Conservation (phyloP, 2,113 vertebrate genomes). For the Tympanuchus pallidicinctus region DNA sequence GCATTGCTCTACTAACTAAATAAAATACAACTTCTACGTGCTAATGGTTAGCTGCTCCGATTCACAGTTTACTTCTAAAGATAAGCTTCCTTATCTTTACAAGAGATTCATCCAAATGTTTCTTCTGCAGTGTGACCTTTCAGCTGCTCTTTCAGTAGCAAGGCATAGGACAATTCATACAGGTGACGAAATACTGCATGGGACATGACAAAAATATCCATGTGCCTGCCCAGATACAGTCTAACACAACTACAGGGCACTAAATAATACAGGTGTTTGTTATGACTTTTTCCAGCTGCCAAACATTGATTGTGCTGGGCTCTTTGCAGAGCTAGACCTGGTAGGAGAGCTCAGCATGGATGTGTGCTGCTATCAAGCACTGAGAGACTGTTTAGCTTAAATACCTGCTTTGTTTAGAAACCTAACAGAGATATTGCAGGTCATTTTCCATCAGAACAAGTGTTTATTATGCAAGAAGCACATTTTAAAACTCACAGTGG, state of each 20-base stretch:
- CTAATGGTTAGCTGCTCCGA: neutral
- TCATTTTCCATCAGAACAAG: no score
- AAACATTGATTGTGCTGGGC: fast-evolving
- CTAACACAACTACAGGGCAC: neutral
- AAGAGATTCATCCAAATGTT: neutral
- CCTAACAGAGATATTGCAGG: neutral
- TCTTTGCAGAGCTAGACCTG: neutral
- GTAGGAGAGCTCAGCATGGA: neutral
- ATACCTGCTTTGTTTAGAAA: neutral
- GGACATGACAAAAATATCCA: neutral
- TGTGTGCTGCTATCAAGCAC: neutral
- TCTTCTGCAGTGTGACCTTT: neutral
- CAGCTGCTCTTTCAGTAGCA: neutral
- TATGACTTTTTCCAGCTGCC: neutral
- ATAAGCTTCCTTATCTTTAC: neutral
- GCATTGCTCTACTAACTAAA: neutral
- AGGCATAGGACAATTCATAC: neutral
- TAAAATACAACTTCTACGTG: neutral
- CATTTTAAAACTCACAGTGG: fast-evolving
- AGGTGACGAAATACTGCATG: fast-evolving
- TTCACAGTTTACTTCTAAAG: neutral
- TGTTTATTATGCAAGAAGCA: fast-evolving
- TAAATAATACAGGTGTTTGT: neutral
- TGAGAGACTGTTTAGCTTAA: neutral
- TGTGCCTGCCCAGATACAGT: neutral